Evolutionary conservation across 37 sponge, comb jelly and placozoan genomes (phyloP).

Genomic region (Mnemiopsis leidyi): DNA sequence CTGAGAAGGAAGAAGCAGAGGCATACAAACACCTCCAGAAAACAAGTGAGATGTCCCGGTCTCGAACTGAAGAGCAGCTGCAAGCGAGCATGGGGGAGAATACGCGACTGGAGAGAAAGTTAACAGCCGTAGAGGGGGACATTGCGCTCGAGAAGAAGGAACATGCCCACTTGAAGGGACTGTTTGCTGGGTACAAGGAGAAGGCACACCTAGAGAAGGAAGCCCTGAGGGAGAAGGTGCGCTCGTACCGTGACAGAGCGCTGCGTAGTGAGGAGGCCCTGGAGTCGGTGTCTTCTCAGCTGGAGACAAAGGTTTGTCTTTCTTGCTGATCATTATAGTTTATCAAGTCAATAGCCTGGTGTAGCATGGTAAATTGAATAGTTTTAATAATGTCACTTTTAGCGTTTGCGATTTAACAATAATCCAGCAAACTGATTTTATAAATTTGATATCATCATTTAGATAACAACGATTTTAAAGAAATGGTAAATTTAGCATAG

Average conservation of each 20-base stretch:
- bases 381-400: too few species aligned
- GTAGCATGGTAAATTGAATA: too few species aligned
- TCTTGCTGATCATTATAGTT: too few species aligned
- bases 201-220: slow-evolving; percentile 48
- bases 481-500: too few species aligned
- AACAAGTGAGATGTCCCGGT: slow-evolving; percentile 53
- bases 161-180: not conserved
- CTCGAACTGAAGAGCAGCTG: slow-evolving; percentile 13
- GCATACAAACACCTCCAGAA: slow-evolving; percentile 64
- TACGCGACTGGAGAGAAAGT: not conserved
- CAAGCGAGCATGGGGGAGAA: not conserved
- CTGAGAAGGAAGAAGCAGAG: slow-evolving; percentile 52
- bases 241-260: slow-evolving; percentile 45
- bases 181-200: slow-evolving; percentile 36
- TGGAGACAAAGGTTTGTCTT: slow-evolving; percentile 42
- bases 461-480: too few species aligned
- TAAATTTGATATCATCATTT: too few species aligned
- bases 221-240: slow-evolving; percentile 27
- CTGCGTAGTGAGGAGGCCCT: slow-evolving; percentile 60
- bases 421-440: too few species aligned
- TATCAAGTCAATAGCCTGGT: too few species aligned
- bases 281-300: slow-evolving; percentile 24
- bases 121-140: not conserved
- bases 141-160: slow-evolving; percentile 50
- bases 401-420: too few species aligned